These are phyloP conservation scores for Phaenicophaeus curvirostris DNA, from an alignment of 2,797 vertebrate species.

Conservation along the genomic window DNA sequence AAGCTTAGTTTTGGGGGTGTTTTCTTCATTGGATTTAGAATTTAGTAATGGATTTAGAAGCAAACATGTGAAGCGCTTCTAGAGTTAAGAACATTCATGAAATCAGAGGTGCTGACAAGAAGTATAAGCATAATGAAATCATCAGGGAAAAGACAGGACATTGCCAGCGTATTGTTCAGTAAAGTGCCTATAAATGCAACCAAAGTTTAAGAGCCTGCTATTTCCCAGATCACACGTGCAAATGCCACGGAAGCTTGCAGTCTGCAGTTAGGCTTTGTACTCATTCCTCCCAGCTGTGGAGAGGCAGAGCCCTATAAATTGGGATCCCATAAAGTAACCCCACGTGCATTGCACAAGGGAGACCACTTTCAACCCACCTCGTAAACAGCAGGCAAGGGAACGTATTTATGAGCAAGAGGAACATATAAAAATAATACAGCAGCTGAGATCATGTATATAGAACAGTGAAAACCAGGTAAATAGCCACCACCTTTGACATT, in stretches of 20 bases:
- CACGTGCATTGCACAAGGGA: neutral
- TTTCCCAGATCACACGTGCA: neutral
- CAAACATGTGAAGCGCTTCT: neutral
- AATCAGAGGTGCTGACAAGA: neutral
- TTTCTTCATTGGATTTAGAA: neutral
- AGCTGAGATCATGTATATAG: neutral
- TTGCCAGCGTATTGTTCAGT: slow-evolving; percentile 25
- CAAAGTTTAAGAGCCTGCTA: slow-evolving; percentile 3
- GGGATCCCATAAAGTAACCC: neutral
- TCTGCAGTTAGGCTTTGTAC: neutral
- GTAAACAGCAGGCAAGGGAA: slow-evolving; percentile 30
- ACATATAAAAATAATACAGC: neutral
- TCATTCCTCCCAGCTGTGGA: neutral
- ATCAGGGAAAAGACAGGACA: neutral
- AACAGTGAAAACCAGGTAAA: slow-evolving; percentile 10
- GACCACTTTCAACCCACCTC: neutral
- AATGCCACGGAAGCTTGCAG: neutral
- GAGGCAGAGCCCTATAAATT: neutral
- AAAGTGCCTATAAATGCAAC: slow-evolving; percentile 27
- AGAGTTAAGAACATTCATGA: neutral
- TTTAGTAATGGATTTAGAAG: neutral
- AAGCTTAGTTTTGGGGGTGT: neutral
- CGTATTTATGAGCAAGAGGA: neutral
- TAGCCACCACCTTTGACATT: slow-evolving; percentile 32
- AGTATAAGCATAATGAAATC: slow-evolving; percentile 17